Conservation (phyloP, 2,113 vertebrate species). For the Choloepus hoffmanni region DNA sequence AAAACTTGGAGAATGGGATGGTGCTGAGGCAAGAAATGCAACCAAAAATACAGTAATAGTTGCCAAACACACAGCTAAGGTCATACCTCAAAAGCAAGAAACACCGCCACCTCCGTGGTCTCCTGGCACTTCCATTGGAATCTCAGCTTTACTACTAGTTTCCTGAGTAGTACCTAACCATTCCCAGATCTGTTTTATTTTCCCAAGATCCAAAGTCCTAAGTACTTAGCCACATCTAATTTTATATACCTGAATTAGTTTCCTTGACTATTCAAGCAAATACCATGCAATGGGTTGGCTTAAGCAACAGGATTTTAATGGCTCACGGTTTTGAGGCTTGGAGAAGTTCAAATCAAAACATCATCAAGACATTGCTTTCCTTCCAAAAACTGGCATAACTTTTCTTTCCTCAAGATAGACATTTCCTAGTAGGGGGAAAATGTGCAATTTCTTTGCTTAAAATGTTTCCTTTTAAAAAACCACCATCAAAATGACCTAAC, state of each 20-base stretch:
- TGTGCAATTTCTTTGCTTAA: conserved; percentile 9
- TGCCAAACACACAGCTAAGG: neutral
- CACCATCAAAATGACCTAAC: neutral
- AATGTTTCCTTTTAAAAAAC: neutral
- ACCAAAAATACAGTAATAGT: neutral
- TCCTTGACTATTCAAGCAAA: no score
- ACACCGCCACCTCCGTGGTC: neutral
- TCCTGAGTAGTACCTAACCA: neutral
- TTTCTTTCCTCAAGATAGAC: neutral
- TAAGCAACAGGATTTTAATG: no score
- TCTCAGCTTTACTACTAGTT: neutral
- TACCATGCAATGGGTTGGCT: no score
- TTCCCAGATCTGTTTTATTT: neutral
- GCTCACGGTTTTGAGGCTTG: no score
- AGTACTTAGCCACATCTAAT: neutral
- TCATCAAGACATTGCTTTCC: no score
- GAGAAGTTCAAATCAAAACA: no score
- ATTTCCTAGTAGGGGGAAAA: neutral
- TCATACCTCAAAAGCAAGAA: neutral
- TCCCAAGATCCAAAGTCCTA: neutral
- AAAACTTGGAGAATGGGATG: neutral
- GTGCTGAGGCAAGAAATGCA: neutral
- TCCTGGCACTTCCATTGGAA: neutral
- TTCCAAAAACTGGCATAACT: neutral
- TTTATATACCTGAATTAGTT: neutral